Evolutionary conservation across 92 coral and sea anemone genomes (phyloP).

Genomic region (Parazoanthus swiftii): DNA sequence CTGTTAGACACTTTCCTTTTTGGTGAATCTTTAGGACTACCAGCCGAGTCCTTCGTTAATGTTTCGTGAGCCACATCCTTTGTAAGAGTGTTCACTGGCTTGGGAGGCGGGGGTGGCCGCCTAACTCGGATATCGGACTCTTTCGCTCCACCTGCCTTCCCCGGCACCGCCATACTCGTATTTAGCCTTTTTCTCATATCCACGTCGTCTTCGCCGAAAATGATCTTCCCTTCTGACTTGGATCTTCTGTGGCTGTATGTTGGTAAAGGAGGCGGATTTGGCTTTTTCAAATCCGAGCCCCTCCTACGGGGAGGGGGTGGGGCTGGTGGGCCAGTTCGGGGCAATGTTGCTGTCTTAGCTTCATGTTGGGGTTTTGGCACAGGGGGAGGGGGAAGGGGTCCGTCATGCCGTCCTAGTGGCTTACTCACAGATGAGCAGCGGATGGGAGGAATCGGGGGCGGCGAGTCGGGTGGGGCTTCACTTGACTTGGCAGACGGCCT

Average conservation of each 20-base stretch:
- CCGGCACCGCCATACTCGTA: conserved; percentile 54
- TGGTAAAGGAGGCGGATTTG: conserved; percentile 55
- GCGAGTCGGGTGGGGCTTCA: conserved; percentile 57
- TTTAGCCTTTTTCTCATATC: conserved; percentile 34
- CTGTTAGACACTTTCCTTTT: neutral
- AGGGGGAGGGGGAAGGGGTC: conserved; percentile 54
- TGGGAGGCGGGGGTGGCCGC: conserved; percentile 34
- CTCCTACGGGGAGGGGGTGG: conserved; percentile 67
- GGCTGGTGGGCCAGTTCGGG: conserved; percentile 56
- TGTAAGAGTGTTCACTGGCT: neutral
- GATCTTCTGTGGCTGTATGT: conserved; percentile 77
- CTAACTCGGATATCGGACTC: neutral
- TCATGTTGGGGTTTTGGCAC: conserved; percentile 60
- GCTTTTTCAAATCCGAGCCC: conserved; percentile 56
- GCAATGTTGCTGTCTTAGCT: conserved; percentile 38
- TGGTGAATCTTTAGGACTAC: neutral
- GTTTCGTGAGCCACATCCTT: conserved; percentile 1
- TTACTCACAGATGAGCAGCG: conserved; percentile 89
- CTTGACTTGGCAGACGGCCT: conserved; percentile 1
- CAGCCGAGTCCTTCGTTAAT: neutral
- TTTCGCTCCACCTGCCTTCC: conserved; percentile 20
- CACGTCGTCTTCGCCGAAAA: conserved; percentile 64
- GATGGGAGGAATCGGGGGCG: conserved; percentile 90
- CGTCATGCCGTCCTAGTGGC: conserved; percentile 29
- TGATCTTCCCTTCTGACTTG: conserved; percentile 72